Conservation (phyloP, 2,113 vertebrate genomes). For the Ranitomeya variabilis region DNA sequence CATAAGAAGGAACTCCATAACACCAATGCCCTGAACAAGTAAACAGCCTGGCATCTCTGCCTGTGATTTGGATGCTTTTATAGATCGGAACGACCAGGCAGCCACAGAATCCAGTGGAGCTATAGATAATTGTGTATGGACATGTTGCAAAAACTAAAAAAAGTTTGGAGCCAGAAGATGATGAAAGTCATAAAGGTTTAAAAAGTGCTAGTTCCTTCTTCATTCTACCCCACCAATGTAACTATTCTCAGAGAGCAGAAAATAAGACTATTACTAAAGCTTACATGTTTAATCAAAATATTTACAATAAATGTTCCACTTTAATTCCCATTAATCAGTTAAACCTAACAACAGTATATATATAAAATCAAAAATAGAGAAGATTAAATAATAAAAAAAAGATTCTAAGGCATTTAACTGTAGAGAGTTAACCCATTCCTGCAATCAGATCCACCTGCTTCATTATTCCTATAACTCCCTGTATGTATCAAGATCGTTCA, state of each 20-base stretch:
- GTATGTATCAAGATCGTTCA: neutral
- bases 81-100: neutral
- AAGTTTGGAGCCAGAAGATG: neutral
- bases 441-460: neutral
- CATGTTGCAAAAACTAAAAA: neutral
- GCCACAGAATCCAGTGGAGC: neutral
- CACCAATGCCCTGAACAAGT: neutral
- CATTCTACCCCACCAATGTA: neutral
- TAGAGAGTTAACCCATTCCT: neutral
- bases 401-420: neutral
- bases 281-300: neutral
- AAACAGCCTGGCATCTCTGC: neutral
- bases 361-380: neutral
- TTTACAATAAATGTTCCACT: neutral
- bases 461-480: neutral
- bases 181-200: too few species aligned
- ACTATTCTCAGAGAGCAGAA: neutral
- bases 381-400: too few species aligned
- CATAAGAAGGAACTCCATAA: neutral
- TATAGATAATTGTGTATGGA: neutral
- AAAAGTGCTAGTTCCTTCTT: neutral
- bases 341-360: neutral
- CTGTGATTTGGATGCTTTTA: neutral
- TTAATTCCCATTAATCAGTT: neutral
- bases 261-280: neutral